Evolutionary conservation across 1,140 invertebrate genomes (phyloP).

Genomic region (Semibalanus balanoides): DNA sequence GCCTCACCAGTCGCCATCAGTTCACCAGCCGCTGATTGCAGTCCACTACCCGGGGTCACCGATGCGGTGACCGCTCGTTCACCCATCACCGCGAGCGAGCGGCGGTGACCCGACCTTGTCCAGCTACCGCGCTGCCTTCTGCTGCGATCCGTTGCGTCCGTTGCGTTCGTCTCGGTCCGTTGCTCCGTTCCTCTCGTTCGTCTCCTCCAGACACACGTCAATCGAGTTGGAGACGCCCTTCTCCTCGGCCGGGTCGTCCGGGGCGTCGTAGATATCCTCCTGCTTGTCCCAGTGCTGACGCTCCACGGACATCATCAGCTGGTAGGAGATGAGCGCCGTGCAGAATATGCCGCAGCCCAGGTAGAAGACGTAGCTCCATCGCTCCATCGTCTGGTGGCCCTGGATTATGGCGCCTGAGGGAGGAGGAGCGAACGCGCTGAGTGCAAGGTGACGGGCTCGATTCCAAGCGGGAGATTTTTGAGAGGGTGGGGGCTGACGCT

Average conservation of each 20-base stretch:
- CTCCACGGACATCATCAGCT: not conserved
- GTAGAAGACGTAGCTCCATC: not conserved
- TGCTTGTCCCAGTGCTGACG: not conserved
- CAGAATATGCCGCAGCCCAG: not conserved
- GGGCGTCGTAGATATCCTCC: not conserved
- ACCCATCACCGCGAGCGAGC: too few relatives aligned
- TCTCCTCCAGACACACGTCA: not conserved
- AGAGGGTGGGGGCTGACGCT: too few relatives aligned
- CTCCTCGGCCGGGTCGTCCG: not conserved
- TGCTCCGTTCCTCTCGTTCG: not conserved
- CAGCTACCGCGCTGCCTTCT: too few relatives aligned
- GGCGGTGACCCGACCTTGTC: too few relatives aligned
- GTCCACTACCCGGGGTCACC: too few relatives aligned
- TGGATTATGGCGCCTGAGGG: not conserved
- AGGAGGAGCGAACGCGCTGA: not conserved
- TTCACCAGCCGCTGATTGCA: too few relatives aligned
- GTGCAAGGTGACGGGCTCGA: too few relatives aligned
- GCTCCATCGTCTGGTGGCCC: not conserved
- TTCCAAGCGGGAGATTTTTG: too few relatives aligned
- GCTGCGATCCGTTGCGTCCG: too few relatives aligned
- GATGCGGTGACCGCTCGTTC: too few relatives aligned
- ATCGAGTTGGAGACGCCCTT: not conserved
- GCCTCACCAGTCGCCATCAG: too few relatives aligned
- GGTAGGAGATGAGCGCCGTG: not conserved
- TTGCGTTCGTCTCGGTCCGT: too few relatives aligned